Base-by-base conservation (phyloP, 1,140 invertebrate genomes). In the Rhopalosiphum maidis region DNA sequence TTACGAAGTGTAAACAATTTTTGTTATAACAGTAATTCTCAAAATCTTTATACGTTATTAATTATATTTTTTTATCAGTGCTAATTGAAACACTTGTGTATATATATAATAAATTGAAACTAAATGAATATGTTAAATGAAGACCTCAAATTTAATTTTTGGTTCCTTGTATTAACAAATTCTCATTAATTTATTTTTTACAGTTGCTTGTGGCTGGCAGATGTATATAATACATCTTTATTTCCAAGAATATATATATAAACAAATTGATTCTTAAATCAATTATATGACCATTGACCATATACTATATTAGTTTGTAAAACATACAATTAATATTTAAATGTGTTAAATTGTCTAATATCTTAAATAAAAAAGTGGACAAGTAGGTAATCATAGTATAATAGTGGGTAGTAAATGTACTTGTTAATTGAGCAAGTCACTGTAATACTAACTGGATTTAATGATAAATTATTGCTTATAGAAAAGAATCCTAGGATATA, bases 61-160 rank as follows among this genome's bases (percentile, higher is more conserved):
- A 54, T 83, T 46, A 35, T 77, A 83, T 93, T 55, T 93, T 51
- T 93, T 51, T 93, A 35, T 93, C 41, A 93, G 54, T 85, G 82
- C 48, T 82, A 82, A 92, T 48, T 48, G 23, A 54, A 83, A 87
- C 3, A 60, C 37, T 37, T 88, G 85, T 86, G 54, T 54, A 60
- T 82, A 87, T 41, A 54, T 68, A 86, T 85, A 35, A 83, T 93
- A 83, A 87, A 54, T 93, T 88, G 2, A 83, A 93, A 87, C 54
- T 46, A 93, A 86, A 48, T 55, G 21, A 23, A 88, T 88, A 22
- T 88, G 21, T 88, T 88, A n/a, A 68, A 68, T 68, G 11, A 68
- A 18, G 30, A n/a, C 30, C 30, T n/a, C 1, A 18, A 68, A n/a
- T 68, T 68, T 68, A n/a, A 8, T 68, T 68, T 68, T n/a, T 68